Evolutionary conservation across 2,888 invertebrate genomes (phyloP), one percentile per base, ranked within the genome.

Genomic region (Nomada ferruginata): DNA sequence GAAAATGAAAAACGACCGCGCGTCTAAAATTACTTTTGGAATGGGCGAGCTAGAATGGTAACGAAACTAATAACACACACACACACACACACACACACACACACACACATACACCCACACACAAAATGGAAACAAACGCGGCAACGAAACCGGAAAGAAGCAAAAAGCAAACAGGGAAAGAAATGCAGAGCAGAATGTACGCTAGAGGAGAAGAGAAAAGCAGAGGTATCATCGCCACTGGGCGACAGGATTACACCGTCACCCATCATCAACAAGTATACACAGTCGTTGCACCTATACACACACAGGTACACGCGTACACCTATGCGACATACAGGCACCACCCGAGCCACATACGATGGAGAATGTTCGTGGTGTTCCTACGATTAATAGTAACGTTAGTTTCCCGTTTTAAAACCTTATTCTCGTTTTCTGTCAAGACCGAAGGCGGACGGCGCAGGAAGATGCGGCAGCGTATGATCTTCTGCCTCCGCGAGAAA

Each of bases 1-100:
- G 93, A 93, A 90, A 92, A 90, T 86, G 93, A 92, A 89, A 93
- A 91, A 90, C 92, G 93, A 87, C 92, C 93, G 90, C 93, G 93
- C 85, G 90, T 93, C 89, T 93, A 93, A 92, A 88, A 76, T 63
- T 71, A 76, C 72, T 79, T 68, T 75, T 59, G 77, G 69, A 77
- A 60, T 52, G 59, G 74, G 68, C 77, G 70, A 76, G 70, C 59
- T 57, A 76, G 79, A 29, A 69, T 42, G 71, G 69, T 63, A 79
- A 82, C 66, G 79, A 76, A 70, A 61, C 72, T 65, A 26, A 61
- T 42, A 55, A 72, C 36, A 71, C 11, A 36, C 20, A 11, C 13
- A 26, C 15, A 59, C 18, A 57, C 23, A 13, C 26, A 29, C 47
- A 44, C 44, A 36, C 42, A 47, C 52, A 47, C 18, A 50, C 44